These are phyloP conservation scores for Mus musculus DNA, from an alignment of 2,113 vertebrate species.

Conservation along the genomic window DNA sequence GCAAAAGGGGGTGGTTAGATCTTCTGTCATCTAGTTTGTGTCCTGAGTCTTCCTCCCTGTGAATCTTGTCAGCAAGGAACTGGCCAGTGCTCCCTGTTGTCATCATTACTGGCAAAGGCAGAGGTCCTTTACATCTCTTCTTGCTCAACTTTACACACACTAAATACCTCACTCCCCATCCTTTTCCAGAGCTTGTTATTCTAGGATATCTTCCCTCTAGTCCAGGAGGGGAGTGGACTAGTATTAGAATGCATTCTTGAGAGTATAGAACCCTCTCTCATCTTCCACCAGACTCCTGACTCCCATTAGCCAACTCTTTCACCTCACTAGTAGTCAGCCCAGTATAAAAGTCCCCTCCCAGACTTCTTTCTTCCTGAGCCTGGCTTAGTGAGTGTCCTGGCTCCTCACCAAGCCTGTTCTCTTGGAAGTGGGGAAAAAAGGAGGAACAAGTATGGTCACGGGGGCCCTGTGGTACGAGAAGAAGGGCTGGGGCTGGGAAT, in stretches of 20 bases:
- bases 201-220: not conserved
- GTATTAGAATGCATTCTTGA: not conserved
- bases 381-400: not conserved
- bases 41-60: not conserved
- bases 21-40: not conserved
- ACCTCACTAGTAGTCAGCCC: not conserved
- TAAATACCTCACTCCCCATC: not conserved
- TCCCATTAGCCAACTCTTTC: not conserved
- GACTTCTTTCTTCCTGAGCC: not conserved
- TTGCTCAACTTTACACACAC: not conserved
- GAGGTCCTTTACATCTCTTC: not conserved
- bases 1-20: not conserved
- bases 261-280: not conserved
- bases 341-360: not conserved
- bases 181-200: not conserved
- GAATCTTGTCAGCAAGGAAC: not conserved
- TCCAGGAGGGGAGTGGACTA: not conserved
- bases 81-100: not conserved
- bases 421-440: not conserved
- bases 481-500: not conserved
- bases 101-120: not conserved
- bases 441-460: not conserved
- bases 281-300: not conserved
- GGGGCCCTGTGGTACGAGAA: not conserved
- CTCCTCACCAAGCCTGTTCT: not conserved